Evolutionary conservation across 2,888 invertebrate species (phyloP).

Genomic region (Globia sparganii): DNA sequence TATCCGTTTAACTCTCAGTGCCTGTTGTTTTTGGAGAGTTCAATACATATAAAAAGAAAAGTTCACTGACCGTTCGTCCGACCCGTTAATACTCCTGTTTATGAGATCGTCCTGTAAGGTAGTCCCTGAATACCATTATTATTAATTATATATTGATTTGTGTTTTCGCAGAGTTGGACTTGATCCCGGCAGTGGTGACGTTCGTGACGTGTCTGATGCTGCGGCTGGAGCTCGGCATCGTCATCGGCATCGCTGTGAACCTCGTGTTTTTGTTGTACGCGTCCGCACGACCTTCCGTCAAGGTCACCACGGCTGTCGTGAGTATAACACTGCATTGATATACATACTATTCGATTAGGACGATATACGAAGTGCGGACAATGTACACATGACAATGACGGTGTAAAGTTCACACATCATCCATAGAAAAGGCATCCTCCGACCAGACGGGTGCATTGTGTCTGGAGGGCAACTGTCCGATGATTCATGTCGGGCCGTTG

Average conservation of each 20-base stretch:
- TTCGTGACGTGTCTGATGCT: conserved; percentile 94
- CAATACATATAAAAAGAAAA: background rate
- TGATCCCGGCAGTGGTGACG: conserved; percentile 95
- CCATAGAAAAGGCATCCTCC: no score
- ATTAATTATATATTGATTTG: background rate
- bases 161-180: conserved; percentile 93
- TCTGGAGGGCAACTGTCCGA: no score
- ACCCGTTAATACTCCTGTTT: background rate
- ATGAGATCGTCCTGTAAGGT: background rate
- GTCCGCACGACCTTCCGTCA: conserved; percentile 95
- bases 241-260: conserved; percentile 95
- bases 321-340: conserved; percentile 47
- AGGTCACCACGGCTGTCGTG: conserved; percentile 92
- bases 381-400: background rate
- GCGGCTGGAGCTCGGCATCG: conserved; percentile 96
- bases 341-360: background rate
- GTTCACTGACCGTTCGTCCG: background rate
- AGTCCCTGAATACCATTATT: background rate
- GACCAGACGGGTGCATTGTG: no score
- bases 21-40: background rate
- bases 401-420: no score
- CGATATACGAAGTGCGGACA: background rate
- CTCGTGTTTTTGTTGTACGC: conserved; percentile 95
- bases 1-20: background rate
- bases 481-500: no score